Conservation (phyloP, 1,140 invertebrate genomes). For the Papilio dardanus region DNA sequence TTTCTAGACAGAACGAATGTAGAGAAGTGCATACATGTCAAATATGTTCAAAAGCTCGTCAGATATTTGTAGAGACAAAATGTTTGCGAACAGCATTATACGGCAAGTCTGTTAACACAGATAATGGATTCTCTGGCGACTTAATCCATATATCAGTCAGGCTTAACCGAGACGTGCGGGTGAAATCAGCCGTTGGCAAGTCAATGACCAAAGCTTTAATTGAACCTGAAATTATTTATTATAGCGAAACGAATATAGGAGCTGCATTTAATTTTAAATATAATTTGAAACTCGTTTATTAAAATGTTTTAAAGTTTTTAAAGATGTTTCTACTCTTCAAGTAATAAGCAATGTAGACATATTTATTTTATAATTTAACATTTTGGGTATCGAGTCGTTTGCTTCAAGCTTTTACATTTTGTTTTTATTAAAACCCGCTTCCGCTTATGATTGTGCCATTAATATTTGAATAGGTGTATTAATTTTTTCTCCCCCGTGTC, state of each 20-base stretch:
- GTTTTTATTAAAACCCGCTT: not conserved
- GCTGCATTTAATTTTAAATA: not conserved
- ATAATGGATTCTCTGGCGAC: constrained; percentile 22
- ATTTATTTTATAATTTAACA: too few species aligned
- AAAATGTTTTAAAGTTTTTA: not conserved
- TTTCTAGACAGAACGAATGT: not conserved
- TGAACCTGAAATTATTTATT: constrained; percentile 28
- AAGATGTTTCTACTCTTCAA: not conserved
- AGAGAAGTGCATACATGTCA: not conserved
- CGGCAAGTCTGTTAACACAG: constrained; percentile 25
- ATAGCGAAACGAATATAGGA: not conserved
- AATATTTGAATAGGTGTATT: not conserved
- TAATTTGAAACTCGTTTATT: not conserved
- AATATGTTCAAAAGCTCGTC: constrained; percentile 6
- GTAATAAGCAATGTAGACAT: too few species aligned
- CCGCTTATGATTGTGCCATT: constrained; percentile 2
- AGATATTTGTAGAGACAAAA: not conserved
- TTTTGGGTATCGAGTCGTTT: not conserved
- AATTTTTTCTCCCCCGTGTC: constrained; percentile 1
- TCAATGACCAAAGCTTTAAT: constrained; percentile 29
- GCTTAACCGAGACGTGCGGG: constrained; percentile 30
- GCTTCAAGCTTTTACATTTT: not conserved
- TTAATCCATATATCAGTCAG: constrained; percentile 37
- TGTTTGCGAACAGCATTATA: not conserved
- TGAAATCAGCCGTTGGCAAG: constrained; percentile 36